Evolutionary conservation across 2,888 invertebrate species (phyloP), one percentile per base, ranked within the genome.

Genomic region (Leptopilina syphax): DNA sequence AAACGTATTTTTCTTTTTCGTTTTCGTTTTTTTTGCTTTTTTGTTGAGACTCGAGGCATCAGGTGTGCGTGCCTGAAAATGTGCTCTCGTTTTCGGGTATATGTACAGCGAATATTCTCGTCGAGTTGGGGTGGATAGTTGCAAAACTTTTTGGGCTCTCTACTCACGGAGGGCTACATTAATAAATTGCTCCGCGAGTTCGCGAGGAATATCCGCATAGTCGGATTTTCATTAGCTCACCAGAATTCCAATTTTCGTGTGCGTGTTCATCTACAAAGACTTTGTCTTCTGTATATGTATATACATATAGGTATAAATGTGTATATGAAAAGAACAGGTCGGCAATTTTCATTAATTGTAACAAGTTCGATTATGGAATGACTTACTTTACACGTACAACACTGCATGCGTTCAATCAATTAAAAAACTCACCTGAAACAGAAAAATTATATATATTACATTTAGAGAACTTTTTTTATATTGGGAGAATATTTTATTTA

Each of bases 161-260:
- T 73, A 81, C 82, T 81, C 83, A 81, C 80, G 80, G 78, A 78
- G 78, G 79, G 80, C 78, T 81, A 81, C 83, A 84, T 85, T 85
- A 85, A 86, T 86, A 85, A 85, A 86, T 85, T 83, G 84, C 82
- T 84, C 65, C 77, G 77, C 78, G 82, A 83, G 82, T 82, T 84
- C 79, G 81, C 83, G 80, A 83, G 80, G 83, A 81, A 70, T 84
- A 80, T 79, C 82, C 82, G 83, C 44, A 44, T 81, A 81, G 84
- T 82, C 81, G 82, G 83, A 85, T 84, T 85, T 85, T 85, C 85
- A 85, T 85, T 86, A 86, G 82, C 84, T 78, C 81, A 77, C 54
- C 78, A 77, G 79, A 77, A 77, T 81, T 79, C 80, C 79, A 10
- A 73, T 34, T 50, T 50, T 54, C 57, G 57, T 73, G 34, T 73